Percentiles rank a stretch among this genome's conserved stretches.
These are phyloP conservation scores for Mus pahari DNA, from an alignment of 2,113 vertebrate species.

Conservation along the genomic window DNA sequence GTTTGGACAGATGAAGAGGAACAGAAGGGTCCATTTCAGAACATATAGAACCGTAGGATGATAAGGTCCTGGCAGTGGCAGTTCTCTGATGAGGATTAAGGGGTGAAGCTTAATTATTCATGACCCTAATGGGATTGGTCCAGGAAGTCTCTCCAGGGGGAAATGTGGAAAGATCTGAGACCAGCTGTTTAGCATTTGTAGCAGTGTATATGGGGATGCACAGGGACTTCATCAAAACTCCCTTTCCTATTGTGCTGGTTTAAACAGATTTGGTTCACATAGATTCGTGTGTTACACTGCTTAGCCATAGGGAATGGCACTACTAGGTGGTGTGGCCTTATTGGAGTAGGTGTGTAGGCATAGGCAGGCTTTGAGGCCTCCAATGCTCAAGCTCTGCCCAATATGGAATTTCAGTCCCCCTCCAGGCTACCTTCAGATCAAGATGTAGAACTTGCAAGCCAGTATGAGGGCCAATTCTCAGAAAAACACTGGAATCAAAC, in stretches of 20 bases:
- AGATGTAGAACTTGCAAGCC: too few relatives aligned
- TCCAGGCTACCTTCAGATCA: too few relatives aligned
- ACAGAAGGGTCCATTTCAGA: not conserved
- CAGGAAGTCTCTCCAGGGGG: not conserved
- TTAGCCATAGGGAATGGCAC: too few relatives aligned
- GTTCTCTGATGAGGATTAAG: not conserved
- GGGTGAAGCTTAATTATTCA: not conserved
- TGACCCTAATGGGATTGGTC: not conserved
- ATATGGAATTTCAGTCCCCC: too few relatives aligned
- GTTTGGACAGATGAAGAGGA: not conserved
- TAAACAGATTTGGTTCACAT: too few relatives aligned
- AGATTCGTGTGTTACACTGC: too few relatives aligned
- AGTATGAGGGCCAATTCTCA: not conserved
- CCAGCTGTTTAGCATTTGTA: not conserved
- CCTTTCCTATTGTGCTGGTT: not conserved
- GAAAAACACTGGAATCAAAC: not conserved
- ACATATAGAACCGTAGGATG: not conserved
- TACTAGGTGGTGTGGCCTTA: too few relatives aligned
- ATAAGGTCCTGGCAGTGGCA: not conserved
- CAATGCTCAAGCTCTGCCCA: too few relatives aligned
- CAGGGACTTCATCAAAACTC: not conserved
- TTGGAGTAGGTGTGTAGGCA: too few relatives aligned
- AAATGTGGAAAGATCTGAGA: not conserved
- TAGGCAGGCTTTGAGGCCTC: too few relatives aligned
- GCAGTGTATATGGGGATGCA: too few relatives aligned